Percentiles rank a stretch among this genome's conserved stretches.
Evolutionary conservation across 2,888 invertebrate species (phyloP).

Genomic region (Thereva nobilitata): DNA sequence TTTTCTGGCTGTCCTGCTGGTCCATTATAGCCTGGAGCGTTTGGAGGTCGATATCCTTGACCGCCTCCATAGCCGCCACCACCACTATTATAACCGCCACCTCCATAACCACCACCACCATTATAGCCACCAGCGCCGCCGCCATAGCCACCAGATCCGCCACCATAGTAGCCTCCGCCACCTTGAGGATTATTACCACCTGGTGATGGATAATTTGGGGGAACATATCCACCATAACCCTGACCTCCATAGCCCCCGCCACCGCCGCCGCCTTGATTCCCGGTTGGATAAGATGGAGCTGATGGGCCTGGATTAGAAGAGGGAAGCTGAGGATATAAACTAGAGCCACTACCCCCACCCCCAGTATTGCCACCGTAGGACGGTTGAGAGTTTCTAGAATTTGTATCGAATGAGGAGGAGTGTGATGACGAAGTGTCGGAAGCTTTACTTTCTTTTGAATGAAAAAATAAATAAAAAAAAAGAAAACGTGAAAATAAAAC

Average conservation of each 20-base stretch:
- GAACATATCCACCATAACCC: constrained; percentile 14
- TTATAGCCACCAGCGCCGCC: not conserved
- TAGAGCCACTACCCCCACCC: constrained; percentile 39
- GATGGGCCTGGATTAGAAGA: constrained; percentile 39
- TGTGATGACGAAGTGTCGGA: constrained; percentile 37
- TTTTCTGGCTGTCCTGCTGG: constrained; percentile 8
- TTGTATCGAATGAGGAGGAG: constrained; percentile 24
- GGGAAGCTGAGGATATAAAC: constrained; percentile 42
- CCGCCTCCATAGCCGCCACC: constrained; percentile 27
- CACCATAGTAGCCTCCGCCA: constrained; percentile 43
- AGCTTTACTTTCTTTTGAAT: not conserved
- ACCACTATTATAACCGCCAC: constrained; percentile 28
- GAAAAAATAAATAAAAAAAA: constrained; percentile 13
- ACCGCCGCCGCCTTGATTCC: constrained; percentile 48
- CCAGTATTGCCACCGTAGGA: constrained; percentile 38
- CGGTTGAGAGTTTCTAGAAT: constrained; percentile 23
- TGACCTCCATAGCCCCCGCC: constrained; percentile 12
- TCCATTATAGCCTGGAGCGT: not conserved
- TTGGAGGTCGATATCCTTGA: not conserved
- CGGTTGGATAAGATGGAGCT: constrained; percentile 42
- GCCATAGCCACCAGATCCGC: constrained; percentile 47
- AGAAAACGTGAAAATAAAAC: constrained; percentile 18
- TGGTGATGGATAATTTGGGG: constrained; percentile 43
- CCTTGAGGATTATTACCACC: constrained; percentile 42
- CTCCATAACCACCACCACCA: constrained; percentile 26